These are phyloP conservation scores for Etheostoma perlongum DNA, from an alignment of 2,797 vertebrate genomes.

Conservation along the genomic window DNA sequence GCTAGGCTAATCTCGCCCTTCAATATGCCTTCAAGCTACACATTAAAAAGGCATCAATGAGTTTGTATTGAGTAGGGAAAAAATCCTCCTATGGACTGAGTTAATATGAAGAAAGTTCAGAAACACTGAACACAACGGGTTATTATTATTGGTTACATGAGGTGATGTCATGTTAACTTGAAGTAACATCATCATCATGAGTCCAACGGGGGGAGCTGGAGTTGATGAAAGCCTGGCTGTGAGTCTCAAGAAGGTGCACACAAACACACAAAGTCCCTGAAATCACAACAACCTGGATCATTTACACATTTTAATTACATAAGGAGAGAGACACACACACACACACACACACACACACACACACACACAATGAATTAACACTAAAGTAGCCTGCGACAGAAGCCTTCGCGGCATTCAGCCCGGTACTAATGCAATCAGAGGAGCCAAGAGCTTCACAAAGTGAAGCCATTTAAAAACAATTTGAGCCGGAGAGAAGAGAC, in stretches of 20 bases:
- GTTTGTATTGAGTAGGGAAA: neutral
- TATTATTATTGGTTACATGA: neutral
- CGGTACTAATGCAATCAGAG: slow-evolving; percentile 74
- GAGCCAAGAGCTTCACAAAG: slow-evolving; percentile 70
- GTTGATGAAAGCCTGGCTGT: slow-evolving; percentile 26
- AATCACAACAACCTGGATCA: neutral
- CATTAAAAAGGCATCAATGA: neutral
- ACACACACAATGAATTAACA: slow-evolving; percentile 66
- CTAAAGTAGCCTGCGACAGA: slow-evolving; percentile 67
- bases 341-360: slow-evolving; percentile 19
- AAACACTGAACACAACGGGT: neutral
- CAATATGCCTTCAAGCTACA: neutral
- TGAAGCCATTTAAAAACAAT: slow-evolving; percentile 74
- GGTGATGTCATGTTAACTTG: slow-evolving; percentile 4
- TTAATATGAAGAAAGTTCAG: neutral
- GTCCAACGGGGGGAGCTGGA: neutral
- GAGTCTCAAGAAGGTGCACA: neutral
- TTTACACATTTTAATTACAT: slow-evolving; percentile 25
- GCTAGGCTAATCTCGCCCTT: neutral
- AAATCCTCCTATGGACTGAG: too few species aligned
- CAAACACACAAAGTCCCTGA: slow-evolving; percentile 8
- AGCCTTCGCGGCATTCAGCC: slow-evolving; percentile 53
- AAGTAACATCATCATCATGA: neutral
- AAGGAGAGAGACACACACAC: slow-evolving; percentile 20
- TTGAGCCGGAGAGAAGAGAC: slow-evolving; percentile 62